Evolutionary conservation across 2,888 invertebrate genomes (phyloP).

Genomic region (Sphinx pinastri): DNA sequence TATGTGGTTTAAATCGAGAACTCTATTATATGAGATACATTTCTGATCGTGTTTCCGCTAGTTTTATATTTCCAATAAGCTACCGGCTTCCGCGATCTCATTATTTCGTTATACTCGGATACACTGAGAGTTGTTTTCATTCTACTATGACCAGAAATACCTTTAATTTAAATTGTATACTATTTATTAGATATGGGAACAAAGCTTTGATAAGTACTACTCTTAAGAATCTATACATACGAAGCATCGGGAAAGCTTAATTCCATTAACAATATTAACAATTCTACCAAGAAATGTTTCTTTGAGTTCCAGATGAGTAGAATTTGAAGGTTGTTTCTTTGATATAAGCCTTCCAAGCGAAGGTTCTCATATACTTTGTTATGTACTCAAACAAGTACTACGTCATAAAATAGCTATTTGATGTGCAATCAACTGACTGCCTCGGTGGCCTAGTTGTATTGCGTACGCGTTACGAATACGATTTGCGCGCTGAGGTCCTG

Average conservation of each 20-base stretch:
- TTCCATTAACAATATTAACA: conserved; percentile 2
- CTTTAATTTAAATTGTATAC: neutral
- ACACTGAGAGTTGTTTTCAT: neutral
- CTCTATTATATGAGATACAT: too few relatives aligned
- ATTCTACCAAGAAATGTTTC: conserved; percentile 1
- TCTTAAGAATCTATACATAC: neutral
- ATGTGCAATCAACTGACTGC: neutral
- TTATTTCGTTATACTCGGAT: neutral
- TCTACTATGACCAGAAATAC: neutral
- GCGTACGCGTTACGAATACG: too few relatives aligned
- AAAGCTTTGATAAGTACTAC: too few relatives aligned
- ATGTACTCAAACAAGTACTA: neutral
- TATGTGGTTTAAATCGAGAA: too few relatives aligned
- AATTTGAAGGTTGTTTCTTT: conserved; percentile 14
- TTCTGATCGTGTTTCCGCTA: too few relatives aligned
- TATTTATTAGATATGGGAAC: neutral
- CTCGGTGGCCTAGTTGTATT: too few relatives aligned
- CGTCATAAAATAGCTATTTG: neutral
- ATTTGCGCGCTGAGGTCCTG: too few relatives aligned
- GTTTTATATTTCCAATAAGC: conserved; percentile 9
- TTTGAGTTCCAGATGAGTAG: neutral
- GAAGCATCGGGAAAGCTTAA: conserved; percentile 5
- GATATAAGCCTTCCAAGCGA: conserved; percentile 6
- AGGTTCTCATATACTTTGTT: neutral
- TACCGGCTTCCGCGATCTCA: conserved; percentile 9